Evolutionary conservation across 2,888 invertebrate genomes (phyloP).

Genomic region (Punctoribates punctum): DNA sequence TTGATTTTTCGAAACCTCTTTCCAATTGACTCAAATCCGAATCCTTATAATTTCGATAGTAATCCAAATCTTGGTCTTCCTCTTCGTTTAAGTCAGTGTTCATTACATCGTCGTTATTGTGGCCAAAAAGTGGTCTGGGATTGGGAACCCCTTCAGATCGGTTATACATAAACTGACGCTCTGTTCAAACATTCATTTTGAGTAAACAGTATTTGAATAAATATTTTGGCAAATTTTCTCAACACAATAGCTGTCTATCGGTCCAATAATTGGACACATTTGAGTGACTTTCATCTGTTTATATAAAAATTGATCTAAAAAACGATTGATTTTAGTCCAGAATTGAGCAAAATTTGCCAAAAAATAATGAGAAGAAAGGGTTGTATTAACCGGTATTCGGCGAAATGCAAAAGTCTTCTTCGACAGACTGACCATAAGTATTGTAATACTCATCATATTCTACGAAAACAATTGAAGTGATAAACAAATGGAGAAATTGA

Average conservation of each 20-base stretch:
- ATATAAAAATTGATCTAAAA: too few relatives aligned
- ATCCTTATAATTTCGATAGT: conserved; percentile 41
- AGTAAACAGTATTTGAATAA: too few relatives aligned
- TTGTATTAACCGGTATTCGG: conserved; percentile 45
- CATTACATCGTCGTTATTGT: background rate
- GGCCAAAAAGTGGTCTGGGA: background rate
- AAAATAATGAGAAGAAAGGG: background rate
- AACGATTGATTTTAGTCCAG: too few relatives aligned
- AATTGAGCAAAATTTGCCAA: background rate
- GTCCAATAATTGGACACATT: background rate
- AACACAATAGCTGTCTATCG: background rate
- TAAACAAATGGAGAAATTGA: conserved; percentile 36
- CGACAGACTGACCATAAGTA: conserved; percentile 87
- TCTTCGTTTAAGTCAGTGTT: conserved; percentile 60
- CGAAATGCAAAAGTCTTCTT: conserved; percentile 85
- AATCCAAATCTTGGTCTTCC: conserved; percentile 56
- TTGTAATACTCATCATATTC: conserved; percentile 81
- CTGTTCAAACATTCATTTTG: background rate
- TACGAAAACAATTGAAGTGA: conserved; percentile 52
- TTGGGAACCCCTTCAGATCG: background rate
- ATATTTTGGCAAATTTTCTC: background rate
- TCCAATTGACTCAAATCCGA: conserved; percentile 51
- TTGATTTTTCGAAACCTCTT: conserved; percentile 48
- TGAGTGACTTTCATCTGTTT: background rate
- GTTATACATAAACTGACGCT: conserved; percentile 37